Evolutionary conservation across 1,140 invertebrate genomes (phyloP).

Genomic region (Samia ricini): DNA sequence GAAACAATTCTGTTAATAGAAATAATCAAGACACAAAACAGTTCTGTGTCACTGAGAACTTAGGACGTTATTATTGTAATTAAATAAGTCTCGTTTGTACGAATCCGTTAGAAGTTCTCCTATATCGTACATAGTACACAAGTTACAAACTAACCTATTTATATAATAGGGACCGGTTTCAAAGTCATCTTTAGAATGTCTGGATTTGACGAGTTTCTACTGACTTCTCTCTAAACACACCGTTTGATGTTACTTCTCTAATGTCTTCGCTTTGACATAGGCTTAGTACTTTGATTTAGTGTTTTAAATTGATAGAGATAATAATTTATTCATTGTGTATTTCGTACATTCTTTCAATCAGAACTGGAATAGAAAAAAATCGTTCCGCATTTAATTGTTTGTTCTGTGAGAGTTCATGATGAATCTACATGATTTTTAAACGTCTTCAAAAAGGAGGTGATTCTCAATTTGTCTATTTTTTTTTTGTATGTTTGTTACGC

Average conservation of each 20-base stretch:
- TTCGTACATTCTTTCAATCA: too few species aligned
- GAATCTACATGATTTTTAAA: too few species aligned
- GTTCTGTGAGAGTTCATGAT: too few species aligned
- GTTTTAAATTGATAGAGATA: too few species aligned
- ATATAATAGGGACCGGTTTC: background rate
- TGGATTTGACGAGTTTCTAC: background rate
- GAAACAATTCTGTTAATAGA: background rate
- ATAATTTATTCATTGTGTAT: too few species aligned
- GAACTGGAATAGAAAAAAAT: too few species aligned
- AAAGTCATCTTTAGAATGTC: background rate
- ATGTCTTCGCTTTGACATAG: too few species aligned
- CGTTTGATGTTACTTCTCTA: background rate
- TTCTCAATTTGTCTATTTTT: too few species aligned
- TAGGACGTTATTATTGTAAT: conserved; percentile 8
- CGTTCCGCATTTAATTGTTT: too few species aligned
- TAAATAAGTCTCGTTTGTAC: conserved; percentile 8
- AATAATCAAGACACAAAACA: background rate
- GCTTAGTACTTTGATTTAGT: too few species aligned
- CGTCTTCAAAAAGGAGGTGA: too few species aligned
- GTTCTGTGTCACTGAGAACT: background rate
- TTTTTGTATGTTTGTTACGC: too few species aligned
- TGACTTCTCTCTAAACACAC: background rate
- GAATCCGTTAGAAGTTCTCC: background rate
- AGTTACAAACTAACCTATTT: conserved; percentile 6
- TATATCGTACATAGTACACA: background rate